phyloP scores from a whole-genome alignment of 1,140 invertebrate genomes.

The Papilio helenus region DNA sequence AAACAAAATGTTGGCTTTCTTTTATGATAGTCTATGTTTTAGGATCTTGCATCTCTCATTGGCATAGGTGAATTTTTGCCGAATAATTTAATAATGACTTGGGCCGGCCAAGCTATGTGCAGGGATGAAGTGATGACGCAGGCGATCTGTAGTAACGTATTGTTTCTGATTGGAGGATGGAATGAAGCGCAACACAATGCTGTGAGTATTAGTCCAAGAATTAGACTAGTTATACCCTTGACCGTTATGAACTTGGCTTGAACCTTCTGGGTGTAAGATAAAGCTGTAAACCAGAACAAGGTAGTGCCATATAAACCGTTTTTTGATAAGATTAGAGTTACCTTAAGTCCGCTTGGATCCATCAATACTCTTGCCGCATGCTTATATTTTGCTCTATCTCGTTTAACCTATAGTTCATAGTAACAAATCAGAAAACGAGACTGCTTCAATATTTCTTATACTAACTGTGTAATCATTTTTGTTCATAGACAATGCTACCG shows the following conservation, averaged over 20 bases:
- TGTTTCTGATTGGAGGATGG: constrained; percentile 85
- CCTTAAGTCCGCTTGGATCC: too few relatives aligned
- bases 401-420: too few relatives aligned
- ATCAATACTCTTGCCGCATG: too few relatives aligned
- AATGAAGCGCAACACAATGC: constrained; percentile 82
- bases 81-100: constrained; percentile 78
- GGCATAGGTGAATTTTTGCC: constrained; percentile 84
- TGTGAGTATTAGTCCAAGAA: constrained; percentile 54
- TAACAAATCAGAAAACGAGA: too few relatives aligned
- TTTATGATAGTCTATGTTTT: constrained; percentile 47
- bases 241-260: neutral
- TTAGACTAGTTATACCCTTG: neutral
- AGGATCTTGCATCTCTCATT: constrained; percentile 64
- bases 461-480: constrained; percentile 34
- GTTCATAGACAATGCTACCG: constrained; percentile 87
- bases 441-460: neutral
- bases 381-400: too few relatives aligned
- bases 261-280: too few relatives aligned
- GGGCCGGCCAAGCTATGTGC: constrained; percentile 82
- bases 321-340: too few relatives aligned
- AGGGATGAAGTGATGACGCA: constrained; percentile 77
- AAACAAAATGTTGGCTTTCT: neutral
- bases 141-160: constrained; percentile 83
- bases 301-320: too few relatives aligned
- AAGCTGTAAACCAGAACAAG: too few relatives aligned